Evolutionary conservation across 2,888 invertebrate genomes (phyloP).

Genomic region (Falcaria lacertinaria): DNA sequence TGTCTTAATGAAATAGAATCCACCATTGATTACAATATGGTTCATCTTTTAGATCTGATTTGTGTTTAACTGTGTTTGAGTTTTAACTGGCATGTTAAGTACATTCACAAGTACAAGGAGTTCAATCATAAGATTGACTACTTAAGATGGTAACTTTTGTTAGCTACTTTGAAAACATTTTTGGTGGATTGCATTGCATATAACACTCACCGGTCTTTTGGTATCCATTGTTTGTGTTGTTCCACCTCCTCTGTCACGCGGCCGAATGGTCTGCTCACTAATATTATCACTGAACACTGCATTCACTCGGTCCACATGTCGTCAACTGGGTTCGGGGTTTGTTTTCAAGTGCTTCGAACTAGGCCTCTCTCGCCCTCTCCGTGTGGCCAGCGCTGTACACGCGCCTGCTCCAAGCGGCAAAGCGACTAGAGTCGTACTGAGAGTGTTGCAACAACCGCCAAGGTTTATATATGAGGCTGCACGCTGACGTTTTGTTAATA

Average conservation of each 20-base stretch:
- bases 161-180: slow-evolving; percentile 12
- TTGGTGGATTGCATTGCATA: slow-evolving; percentile 26
- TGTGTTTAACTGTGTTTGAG: too few species aligned
- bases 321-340: slow-evolving; percentile 35
- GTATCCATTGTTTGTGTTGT: slow-evolving; percentile 62
- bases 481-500: slow-evolving; percentile 42
- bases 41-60: too few species aligned
- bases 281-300: slow-evolving; percentile 73
- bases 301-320: slow-evolving; percentile 75
- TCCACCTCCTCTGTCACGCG: slow-evolving; percentile 45
- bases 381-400: slow-evolving; percentile 69
- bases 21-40: too few species aligned
- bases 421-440: slow-evolving; percentile 81
- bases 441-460: slow-evolving; percentile 72
- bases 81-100: slow-evolving; percentile 10
- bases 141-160: slow-evolving; percentile 7
- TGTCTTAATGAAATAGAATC: too few species aligned
- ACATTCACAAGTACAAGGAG: too few species aligned
- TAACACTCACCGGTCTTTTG: slow-evolving; percentile 68
- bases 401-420: slow-evolving; percentile 78
- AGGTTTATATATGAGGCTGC: slow-evolving; percentile 76
- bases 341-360: slow-evolving; percentile 48
- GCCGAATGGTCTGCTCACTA: slow-evolving; percentile 50
- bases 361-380: slow-evolving; percentile 78
- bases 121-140: too few species aligned